Evolutionary conservation across 2,888 invertebrate genomes (phyloP).

Genomic region (Sminthurides aquaticus): DNA sequence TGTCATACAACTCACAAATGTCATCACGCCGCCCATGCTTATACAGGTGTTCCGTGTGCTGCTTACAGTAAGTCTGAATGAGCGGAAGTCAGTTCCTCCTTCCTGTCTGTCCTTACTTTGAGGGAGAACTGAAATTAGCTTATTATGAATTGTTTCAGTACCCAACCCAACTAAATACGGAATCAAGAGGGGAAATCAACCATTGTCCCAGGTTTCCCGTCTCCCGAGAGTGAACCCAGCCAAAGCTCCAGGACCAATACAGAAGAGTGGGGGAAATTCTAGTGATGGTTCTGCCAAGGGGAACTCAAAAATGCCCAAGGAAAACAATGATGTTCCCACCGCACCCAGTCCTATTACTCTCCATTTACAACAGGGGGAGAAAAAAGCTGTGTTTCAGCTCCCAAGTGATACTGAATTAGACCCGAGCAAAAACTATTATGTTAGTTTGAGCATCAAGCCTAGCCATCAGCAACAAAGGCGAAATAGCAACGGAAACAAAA

Average conservation of each 20-base stretch:
- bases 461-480: constrained; percentile 11
- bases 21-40: constrained; percentile 83
- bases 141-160: constrained; percentile 9
- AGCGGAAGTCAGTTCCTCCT: not conserved
- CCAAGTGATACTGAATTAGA: constrained; percentile 73
- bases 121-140: too few relatives aligned
- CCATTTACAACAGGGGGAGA: constrained; percentile 46
- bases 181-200: not conserved
- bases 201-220: constrained; percentile 8
- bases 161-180: constrained; percentile 17
- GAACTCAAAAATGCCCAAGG: constrained; percentile 17
- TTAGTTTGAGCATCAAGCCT: constrained; percentile 77
- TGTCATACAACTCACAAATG: constrained; percentile 82
- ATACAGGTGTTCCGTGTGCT: constrained; percentile 79
- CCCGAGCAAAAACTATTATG: constrained; percentile 82
- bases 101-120: not conserved
- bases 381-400: constrained; percentile 71
- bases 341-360: constrained; percentile 40
- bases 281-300: constrained; percentile 25
- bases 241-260: constrained; percentile 39
- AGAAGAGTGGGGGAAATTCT: constrained; percentile 17
- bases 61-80: constrained; percentile 65
- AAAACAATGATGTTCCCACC: constrained; percentile 10
- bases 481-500: constrained; percentile 2
- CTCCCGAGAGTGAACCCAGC: constrained; percentile 39